Conservation (phyloP, 2,888 invertebrate genomes). For the Drosophila quinaria region DNA sequence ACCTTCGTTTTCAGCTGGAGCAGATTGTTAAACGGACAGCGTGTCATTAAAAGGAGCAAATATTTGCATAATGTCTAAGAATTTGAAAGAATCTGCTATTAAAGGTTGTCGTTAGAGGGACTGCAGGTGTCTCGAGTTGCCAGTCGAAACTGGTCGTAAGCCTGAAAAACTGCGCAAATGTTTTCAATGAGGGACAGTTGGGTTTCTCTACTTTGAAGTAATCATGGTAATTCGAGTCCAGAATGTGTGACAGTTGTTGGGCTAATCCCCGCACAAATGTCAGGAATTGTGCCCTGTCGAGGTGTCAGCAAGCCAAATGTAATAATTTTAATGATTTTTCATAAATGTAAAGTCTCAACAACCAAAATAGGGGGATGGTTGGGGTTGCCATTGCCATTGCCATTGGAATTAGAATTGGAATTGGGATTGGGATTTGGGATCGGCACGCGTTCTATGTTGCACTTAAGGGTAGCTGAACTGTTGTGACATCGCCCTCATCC, state of each 20-base stretch:
- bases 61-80: slow-evolving; percentile 68
- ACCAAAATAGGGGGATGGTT: background rate
- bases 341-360: slow-evolving; percentile 64
- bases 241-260: slow-evolving; percentile 80
- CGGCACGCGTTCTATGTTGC: slow-evolving; percentile 54
- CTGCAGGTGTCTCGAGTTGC: slow-evolving; percentile 47
- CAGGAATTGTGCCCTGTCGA: slow-evolving; percentile 61
- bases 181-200: slow-evolving; percentile 23
- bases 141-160: slow-evolving; percentile 33
- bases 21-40: slow-evolving; percentile 60
- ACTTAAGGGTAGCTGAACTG: slow-evolving; percentile 75
- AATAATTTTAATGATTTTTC: slow-evolving; percentile 82
- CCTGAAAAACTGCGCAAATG: slow-evolving; percentile 58
- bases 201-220: slow-evolving; percentile 24
- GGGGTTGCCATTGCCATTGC: background rate
- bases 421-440: slow-evolving; percentile 1
- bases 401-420: slow-evolving; percentile 2
- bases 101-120: slow-evolving; percentile 39
- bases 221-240: slow-evolving; percentile 75
- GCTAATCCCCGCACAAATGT: slow-evolving; percentile 79
- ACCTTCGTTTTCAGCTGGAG: slow-evolving; percentile 67
- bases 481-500: slow-evolving; percentile 71
- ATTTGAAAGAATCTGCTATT: slow-evolving; percentile 55
- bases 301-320: slow-evolving; percentile 80
- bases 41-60: slow-evolving; percentile 74